Base-by-base conservation (phyloP, 1,140 invertebrate species). In the Dryas iulia region DNA sequence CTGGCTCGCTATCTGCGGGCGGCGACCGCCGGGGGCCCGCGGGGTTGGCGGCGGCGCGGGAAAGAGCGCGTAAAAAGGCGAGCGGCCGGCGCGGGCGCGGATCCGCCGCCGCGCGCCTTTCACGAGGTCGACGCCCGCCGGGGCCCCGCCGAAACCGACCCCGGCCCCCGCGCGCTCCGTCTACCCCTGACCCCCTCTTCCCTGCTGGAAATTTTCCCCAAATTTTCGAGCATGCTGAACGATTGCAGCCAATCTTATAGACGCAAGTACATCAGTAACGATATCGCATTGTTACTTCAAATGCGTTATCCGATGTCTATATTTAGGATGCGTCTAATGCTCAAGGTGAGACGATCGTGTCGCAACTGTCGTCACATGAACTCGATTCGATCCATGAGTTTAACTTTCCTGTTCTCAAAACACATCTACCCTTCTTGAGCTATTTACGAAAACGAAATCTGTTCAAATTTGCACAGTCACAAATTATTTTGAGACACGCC, bases 51-150 rank as follows among this genome's bases (percentile, higher is more conserved):
- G 75, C 81, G 81, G 79, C 81, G 84, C 83, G 83, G 86, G 87
- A 85, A 87, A 84, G 83, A 87, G 84, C 85, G 84, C 84, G 86
- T 86, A 86, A 90, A 90, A 89, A 89, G 82, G 85, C 85, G 84
- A 87, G 79, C 87, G 81, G 81, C 67, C 79, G 82, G 67, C 82
- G 79, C 87, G 61, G 61, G 83, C 84, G 76, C 84, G 83, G 82
- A 74, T 84, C 84, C 84, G 75, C 79, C 82, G 78, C 58, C 82
- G 86, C 81, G 84, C 84, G 82, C 84, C 86, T 87, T 89, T 87
- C 87, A 84, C 86, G 86, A 81, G 87, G 84, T 87, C 84, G 81
- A 84, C 83, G 86, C 73, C 83, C 87, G 82, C 82, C 52, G 76
- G 84, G 83, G 83, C 74, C 86, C 84, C 84, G 76, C 80, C 82